These are phyloP conservation scores for Drosophila pallidifrons DNA, from an alignment of 1,140 invertebrate genomes.

Conservation along the genomic window DNA sequence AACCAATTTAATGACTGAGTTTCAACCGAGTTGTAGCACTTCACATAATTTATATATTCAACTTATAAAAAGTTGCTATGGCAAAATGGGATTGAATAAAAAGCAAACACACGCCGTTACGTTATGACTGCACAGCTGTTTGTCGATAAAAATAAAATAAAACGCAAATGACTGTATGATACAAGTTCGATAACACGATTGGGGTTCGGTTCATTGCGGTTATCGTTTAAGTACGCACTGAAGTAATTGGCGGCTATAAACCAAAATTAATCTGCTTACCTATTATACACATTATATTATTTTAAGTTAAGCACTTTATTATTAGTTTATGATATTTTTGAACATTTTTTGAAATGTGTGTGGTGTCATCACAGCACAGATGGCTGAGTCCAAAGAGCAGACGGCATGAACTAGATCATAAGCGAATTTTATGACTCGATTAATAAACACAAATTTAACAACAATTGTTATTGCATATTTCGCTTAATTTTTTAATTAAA, in stretches of 20 bases:
- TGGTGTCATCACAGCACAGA: constrained; percentile 13
- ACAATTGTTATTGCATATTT: constrained; percentile 20
- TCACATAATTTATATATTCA: constrained; percentile 45
- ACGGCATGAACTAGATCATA: constrained; percentile 16
- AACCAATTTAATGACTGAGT: constrained; percentile 25
- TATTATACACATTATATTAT: background rate
- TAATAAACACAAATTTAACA: constrained; percentile 30
- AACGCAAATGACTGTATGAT: background rate
- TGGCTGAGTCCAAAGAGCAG: background rate
- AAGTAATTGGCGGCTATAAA: too few species aligned
- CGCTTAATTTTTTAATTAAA: constrained; percentile 5
- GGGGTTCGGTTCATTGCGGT: constrained; percentile 6
- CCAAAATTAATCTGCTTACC: too few species aligned
- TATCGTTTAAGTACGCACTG: background rate
- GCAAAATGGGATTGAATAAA: constrained; percentile 40
- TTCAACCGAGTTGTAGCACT: constrained; percentile 21
- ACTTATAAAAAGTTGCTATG: constrained; percentile 38
- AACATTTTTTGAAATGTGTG: too few species aligned
- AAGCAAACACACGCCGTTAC: constrained; percentile 42
- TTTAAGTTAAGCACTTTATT: background rate
- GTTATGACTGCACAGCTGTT: constrained; percentile 26
- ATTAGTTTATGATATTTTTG: background rate
- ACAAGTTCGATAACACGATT: constrained; percentile 11
- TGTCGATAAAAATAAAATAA: constrained; percentile 2
- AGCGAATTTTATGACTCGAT: background rate